Evolutionary conservation across 2,888 invertebrate species (phyloP).

Genomic region (Drosophila putrida): DNA sequence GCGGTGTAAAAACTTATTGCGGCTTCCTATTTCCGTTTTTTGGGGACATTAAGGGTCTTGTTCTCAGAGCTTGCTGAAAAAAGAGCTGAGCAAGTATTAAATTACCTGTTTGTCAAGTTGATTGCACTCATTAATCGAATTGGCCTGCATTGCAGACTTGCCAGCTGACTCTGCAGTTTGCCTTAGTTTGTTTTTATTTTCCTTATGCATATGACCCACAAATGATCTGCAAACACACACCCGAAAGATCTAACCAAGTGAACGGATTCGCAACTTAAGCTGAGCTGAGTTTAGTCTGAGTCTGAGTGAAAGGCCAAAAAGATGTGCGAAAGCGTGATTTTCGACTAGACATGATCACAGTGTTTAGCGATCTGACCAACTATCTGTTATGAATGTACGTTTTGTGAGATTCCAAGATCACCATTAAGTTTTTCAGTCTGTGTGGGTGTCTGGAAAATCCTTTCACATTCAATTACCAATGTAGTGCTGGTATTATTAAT

Average conservation of each 20-base stretch:
- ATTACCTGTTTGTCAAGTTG: slow-evolving; percentile 53
- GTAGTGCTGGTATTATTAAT: slow-evolving; percentile 29
- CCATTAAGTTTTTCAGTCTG: slow-evolving; percentile 7
- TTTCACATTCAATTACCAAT: slow-evolving; percentile 69
- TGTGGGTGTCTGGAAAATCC: slow-evolving; percentile 50
- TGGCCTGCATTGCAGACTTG: slow-evolving; percentile 37
- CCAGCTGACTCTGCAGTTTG: slow-evolving; percentile 56
- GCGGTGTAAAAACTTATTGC: slow-evolving; percentile 23
- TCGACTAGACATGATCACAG: slow-evolving; percentile 25
- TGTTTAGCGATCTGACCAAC: slow-evolving; percentile 15
- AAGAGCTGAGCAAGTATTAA: slow-evolving; percentile 40
- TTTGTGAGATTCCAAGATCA: slow-evolving; percentile 7
- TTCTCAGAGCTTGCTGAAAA: slow-evolving; percentile 8
- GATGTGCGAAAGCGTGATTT: slow-evolving; percentile 37
- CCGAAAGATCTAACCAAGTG: slow-evolving; percentile 46
- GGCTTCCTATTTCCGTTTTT: slow-evolving; percentile 75
- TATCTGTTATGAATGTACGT: slow-evolving; percentile 3
- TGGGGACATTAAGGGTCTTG: slow-evolving; percentile 9
- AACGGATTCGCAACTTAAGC: slow-evolving; percentile 52
- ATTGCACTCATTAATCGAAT: slow-evolving; percentile 67
- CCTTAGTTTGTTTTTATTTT: slow-evolving; percentile 24
- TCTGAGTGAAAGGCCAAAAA: slow-evolving; percentile 53
- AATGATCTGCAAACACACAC: slow-evolving; percentile 58
- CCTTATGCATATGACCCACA: slow-evolving; percentile 71
- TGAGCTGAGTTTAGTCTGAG: slow-evolving; percentile 25